Conservation (phyloP, 2,888 invertebrate species). For the Rhamphomyia laevipes region DNA sequence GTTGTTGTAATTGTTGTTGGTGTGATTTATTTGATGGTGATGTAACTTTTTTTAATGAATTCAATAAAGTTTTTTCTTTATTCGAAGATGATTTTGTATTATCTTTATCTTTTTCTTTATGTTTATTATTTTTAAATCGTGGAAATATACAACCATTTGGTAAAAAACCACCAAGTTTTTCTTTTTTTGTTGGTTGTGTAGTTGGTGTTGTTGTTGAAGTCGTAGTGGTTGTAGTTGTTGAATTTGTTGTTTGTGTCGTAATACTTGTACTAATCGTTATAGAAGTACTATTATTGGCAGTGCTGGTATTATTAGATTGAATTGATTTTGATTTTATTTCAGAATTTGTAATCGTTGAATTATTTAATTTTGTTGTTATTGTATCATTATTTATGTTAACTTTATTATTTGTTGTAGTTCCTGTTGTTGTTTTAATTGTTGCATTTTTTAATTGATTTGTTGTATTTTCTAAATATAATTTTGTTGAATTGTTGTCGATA, state of each 20-base stretch:
- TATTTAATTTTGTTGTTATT: no score
- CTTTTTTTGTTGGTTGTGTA: conserved; percentile 28
- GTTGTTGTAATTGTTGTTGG: conserved; percentile 24
- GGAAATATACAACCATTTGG: conserved; percentile 38
- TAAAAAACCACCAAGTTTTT: conserved; percentile 35
- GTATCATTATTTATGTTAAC: no score
- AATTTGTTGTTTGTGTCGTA: conserved; percentile 1
- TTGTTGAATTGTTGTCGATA: conserved; percentile 7
- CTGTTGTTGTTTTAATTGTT: conserved; percentile 9
- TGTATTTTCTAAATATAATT: conserved; percentile 2
- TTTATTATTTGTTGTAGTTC: conserved; percentile 7
- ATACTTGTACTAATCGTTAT: background rate
- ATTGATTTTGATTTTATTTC: no score
- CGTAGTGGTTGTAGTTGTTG: background rate
- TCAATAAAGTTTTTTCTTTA: conserved; percentile 31
- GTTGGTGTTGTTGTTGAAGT: conserved; percentile 13
- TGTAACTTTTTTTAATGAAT: conserved; percentile 29
- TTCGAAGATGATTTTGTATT: conserved; percentile 21
- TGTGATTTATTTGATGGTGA: conserved; percentile 8
- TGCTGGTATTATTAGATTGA: background rate
- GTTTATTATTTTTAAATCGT: conserved; percentile 35
- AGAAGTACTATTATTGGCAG: background rate
- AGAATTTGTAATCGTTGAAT: no score
- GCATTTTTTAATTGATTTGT: background rate
- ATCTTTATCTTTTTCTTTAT: conserved; percentile 27